Conservation (phyloP, 35 echinoderm and acorn worm genomes). For the Anneissia japonica region DNA sequence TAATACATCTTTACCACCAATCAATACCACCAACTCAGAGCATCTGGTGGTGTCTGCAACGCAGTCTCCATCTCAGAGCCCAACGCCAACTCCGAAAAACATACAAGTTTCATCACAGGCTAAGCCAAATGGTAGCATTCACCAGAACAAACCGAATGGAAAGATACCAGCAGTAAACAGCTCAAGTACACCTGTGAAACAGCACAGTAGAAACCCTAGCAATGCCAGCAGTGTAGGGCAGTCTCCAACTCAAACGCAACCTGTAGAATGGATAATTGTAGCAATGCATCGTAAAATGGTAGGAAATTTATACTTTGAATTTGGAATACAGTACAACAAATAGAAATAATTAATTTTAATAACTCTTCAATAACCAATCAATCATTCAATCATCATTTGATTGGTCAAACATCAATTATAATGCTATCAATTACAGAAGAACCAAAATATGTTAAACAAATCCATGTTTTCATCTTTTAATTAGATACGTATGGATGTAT, state of each 20-base stretch:
- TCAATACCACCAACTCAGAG: neutral
- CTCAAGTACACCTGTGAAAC: conserved; percentile 26
- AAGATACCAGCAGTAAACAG: neutral
- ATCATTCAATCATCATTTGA: too few relatives aligned
- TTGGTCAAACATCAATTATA: too few relatives aligned
- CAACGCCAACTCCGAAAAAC: neutral
- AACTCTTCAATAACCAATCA: too few relatives aligned
- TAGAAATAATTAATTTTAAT: too few relatives aligned
- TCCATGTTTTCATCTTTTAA: neutral
- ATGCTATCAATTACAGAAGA: too few relatives aligned
- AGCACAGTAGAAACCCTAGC: conserved; percentile 74
- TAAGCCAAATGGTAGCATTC: neutral
- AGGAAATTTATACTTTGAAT: too few relatives aligned
- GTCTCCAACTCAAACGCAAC: conserved; percentile 11
- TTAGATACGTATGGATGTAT: conserved; percentile 98
- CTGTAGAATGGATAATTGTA: conserved; percentile 80
- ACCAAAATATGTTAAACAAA: too few relatives aligned
- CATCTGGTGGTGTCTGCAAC: neutral
- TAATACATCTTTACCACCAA: neutral
- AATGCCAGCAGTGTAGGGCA: conserved; percentile 64
- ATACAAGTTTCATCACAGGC: neutral
- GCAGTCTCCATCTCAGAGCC: neutral
- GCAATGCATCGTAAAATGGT: conserved; percentile 99
- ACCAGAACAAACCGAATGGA: neutral
- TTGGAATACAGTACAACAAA: too few relatives aligned